Base-by-base conservation (phyloP, 2,888 invertebrate genomes). In the Plebejus argus region DNA sequence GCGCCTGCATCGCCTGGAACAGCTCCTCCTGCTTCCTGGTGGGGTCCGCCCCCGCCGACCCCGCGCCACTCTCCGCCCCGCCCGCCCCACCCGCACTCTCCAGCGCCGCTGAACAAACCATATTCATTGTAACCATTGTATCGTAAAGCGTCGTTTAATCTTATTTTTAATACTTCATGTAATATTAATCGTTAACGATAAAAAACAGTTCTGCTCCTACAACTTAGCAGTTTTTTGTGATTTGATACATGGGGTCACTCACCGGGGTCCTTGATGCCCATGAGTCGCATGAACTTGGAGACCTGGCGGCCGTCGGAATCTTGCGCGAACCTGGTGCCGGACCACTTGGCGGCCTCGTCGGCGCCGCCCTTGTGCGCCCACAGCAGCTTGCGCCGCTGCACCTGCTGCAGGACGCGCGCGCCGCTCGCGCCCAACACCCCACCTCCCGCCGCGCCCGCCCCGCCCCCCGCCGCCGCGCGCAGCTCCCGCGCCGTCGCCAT, bases 231-330 rank as follows among this genome's bases (percentile, higher is more conserved):
- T 45, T 10, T 45, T 45, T 45, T 12, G 45, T 8, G 7, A 35
- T 35, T 35, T 35, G 35, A 39, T 10, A 39, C 35, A 39, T 7
- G 35, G 35, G 7, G 35, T 53, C 2, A 80, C 82, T 78, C 76
- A 92, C 94, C 90, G 66, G 93, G 92, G 35, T 95, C 95, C 89
- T 97, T 97, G 81, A 99, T 98, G 76, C 99, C 99, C 99, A 99
- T 99, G 74, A 99, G 95, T 81, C 99, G 95, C 94, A 98, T 98
- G 91, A 99, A 99, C 93, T 99, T 99, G 78, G 97, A 97, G 0
- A 98, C 97, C 84, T 98, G 97, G 90, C 97, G 97, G 80, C 98
- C 99, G 90, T 99, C 99, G 33, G 96, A 95, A 91, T 99, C 99
- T 88, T 98, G 97, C 0, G 97, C 96, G 91, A 99, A 98, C 39